Evolutionary conservation across 2,113 vertebrate genomes (phyloP), one percentile per base, ranked within the genome.

Genomic region (Tragelaphus buxtoni): DNA sequence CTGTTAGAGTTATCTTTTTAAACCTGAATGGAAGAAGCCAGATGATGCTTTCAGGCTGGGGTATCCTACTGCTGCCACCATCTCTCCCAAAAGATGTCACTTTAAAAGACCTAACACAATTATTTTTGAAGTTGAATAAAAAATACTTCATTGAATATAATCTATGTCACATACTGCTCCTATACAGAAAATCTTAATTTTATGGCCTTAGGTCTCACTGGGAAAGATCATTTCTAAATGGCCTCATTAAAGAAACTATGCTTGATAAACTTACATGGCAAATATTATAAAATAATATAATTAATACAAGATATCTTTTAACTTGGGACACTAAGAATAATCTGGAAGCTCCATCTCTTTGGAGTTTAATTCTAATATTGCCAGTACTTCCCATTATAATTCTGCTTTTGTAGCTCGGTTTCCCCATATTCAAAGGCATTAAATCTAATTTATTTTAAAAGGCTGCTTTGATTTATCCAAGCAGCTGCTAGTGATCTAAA

Each of bases 361-460:
- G 72, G 56, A 42, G 20, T 77, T 60, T 30, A 93, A 86, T 76
- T 93, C 53, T 90, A 55, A 51, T 51, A 76, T 0, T 84, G 26
- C 47, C 72, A 60, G 28, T 22, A 35, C 45, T 32, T 69, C 58
- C 49, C n/a, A n/a, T 42, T 26, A 56, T 1, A 18, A 85, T 63
- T 51, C 74, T 35, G 55, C 72, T 49, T 79, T 69, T 74, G 14
- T 42, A 83, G 74, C 20, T 90, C 91, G 58, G 14, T 87, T 94
- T 96, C n/a, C 32, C 65, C 84, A 87, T 2, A 39, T 60, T 82
- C 55, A 94, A 72, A 83, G 45, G n/a, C n/a, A 90, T 60, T 72
- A 53, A 56, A 82, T 72, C 45, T 91, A 65, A 94, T 32, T 77
- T 76, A 93, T 55, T 95, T 94, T 65, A 86, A 77, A 92, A 82